Evolutionary conservation across 2,888 invertebrate genomes (phyloP).

Genomic region (Lepetodrilus schrolli): DNA sequence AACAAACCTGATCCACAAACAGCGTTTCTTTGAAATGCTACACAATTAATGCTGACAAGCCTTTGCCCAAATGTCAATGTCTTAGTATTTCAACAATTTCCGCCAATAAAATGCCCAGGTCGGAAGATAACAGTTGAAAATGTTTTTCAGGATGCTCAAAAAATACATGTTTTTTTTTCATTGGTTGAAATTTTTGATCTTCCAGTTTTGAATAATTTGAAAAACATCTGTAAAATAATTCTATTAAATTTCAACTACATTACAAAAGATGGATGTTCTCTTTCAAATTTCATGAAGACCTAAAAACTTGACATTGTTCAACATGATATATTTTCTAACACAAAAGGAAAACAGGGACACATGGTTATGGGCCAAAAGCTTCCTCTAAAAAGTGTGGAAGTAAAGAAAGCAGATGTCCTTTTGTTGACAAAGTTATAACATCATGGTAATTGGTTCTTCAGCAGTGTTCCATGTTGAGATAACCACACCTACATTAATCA

Average conservation of each 20-base stretch:
- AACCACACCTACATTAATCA: neutral
- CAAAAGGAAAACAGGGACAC: neutral
- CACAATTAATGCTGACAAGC: neutral
- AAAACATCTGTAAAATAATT: neutral
- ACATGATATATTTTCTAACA: conserved; percentile 8
- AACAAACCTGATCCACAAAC: too few species aligned
- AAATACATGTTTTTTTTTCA: conserved; percentile 7
- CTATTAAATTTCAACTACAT: neutral
- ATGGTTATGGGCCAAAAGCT: too few species aligned
- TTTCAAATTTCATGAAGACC: neutral
- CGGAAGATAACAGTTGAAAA: neutral
- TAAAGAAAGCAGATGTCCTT: neutral
- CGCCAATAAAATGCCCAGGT: neutral
- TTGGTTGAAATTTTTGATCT: neutral
- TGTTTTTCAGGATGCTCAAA: neutral
- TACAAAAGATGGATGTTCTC: neutral
- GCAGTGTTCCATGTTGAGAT: neutral
- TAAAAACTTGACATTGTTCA: neutral
- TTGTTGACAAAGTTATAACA: neutral
- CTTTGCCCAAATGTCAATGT: neutral
- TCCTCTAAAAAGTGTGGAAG: neutral
- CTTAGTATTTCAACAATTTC: neutral
- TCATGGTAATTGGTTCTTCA: neutral
- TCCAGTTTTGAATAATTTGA: neutral
- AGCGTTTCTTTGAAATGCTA: neutral